A percentile compares a stretch with the other conserved stretches of the same genome.
Evolutionary conservation across 2,888 invertebrate genomes (phyloP).

Genomic region (Alcis repandata): DNA sequence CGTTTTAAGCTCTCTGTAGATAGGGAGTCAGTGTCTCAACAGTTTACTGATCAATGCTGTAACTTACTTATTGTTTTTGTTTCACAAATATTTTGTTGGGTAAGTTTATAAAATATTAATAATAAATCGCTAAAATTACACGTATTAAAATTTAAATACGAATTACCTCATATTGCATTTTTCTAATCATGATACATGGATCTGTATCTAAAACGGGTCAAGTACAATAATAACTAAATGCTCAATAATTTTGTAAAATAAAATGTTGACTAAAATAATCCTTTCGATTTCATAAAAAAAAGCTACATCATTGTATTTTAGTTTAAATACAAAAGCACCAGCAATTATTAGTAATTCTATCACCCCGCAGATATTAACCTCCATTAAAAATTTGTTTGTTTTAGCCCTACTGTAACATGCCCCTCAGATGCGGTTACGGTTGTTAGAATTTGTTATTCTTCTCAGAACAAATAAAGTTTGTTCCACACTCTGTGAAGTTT

Average conservation of each 20-base stretch:
- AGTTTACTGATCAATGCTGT: not conserved
- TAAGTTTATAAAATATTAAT: no score
- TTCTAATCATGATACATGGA: no score
- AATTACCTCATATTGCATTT: no score
- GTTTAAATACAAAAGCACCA: not conserved
- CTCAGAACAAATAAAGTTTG: constrained; percentile 61
- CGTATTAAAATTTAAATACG: no score
- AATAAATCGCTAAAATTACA: no score
- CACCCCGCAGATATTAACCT: constrained; percentile 1
- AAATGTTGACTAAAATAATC: no score
- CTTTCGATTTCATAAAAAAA: no score
- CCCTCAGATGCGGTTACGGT: constrained; percentile 49
- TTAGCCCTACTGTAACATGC: constrained; percentile 64
- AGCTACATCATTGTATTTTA: no score
- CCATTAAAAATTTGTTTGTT: constrained; percentile 67
- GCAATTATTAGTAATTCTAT: not conserved
- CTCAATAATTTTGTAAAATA: no score
- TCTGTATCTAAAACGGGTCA: no score
- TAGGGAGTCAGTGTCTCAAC: not conserved
- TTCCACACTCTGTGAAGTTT: constrained; percentile 40
- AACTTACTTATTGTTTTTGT: not conserved
- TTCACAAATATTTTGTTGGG: no score
- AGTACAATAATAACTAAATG: no score
- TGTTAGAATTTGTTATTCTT: constrained; percentile 66
- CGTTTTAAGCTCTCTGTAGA: constrained; percentile 19